Conservation (phyloP, 2,888 invertebrate species). For the Mythimna vitellina region DNA sequence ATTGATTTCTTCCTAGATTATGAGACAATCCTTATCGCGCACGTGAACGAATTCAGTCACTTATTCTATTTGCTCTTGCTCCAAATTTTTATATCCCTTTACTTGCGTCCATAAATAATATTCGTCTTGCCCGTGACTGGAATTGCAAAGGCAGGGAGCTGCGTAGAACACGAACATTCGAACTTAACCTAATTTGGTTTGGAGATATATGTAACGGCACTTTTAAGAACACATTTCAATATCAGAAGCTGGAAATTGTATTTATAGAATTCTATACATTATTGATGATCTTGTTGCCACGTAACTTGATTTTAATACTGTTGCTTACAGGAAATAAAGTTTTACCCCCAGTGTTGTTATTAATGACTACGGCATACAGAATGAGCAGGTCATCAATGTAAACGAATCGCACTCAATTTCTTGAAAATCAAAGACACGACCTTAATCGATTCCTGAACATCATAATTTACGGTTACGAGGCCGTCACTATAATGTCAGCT, state of each 20-base stretch:
- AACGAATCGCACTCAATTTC: slow-evolving; percentile 34
- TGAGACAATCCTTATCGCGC: slow-evolving; percentile 21
- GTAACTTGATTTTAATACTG: not conserved
- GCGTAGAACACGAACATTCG: slow-evolving; percentile 18
- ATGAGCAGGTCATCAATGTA: slow-evolving; percentile 32
- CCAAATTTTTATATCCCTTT: slow-evolving; percentile 38
- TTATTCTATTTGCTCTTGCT: slow-evolving; percentile 50
- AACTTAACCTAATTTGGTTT: slow-evolving; percentile 58
- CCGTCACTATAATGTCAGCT: slow-evolving; percentile 39
- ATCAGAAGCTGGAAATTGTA: not conserved
- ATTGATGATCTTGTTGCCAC: slow-evolving; percentile 3
- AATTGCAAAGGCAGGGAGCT: slow-evolving; percentile 60
- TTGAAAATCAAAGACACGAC: slow-evolving; percentile 46
- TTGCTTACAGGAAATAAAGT: slow-evolving; percentile 5
- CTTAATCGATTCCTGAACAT: slow-evolving; percentile 58
- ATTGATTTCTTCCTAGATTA: not conserved
- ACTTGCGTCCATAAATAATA: slow-evolving; percentile 56
- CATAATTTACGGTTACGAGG: slow-evolving; percentile 43
- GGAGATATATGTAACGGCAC: slow-evolving; percentile 52
- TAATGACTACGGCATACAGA: not conserved
- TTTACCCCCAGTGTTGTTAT: not conserved
- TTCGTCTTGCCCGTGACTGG: slow-evolving; percentile 50
- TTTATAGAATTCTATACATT: slow-evolving; percentile 24
- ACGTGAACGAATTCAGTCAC: slow-evolving; percentile 15
- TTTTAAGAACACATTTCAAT: slow-evolving; percentile 25